phyloP scores from a whole-genome alignment of 2,888 invertebrate genomes.

The Hemaris fuciformis region DNA sequence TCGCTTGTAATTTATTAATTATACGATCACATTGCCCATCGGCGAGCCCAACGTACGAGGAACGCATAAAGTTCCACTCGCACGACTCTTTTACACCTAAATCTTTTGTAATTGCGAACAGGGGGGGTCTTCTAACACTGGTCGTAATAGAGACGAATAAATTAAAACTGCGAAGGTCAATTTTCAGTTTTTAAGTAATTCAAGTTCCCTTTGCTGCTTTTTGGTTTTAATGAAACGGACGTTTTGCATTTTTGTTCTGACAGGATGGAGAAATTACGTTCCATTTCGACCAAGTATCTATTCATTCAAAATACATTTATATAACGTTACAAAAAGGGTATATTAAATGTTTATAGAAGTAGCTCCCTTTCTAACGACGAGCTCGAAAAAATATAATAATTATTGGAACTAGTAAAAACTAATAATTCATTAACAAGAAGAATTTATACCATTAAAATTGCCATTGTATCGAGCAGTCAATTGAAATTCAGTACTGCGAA shows the following conservation, averaged over 20 bases:
- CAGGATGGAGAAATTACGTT: no score
- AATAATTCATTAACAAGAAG: no score
- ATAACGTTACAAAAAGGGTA: background rate
- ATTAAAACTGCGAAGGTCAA: conserved; percentile 66
- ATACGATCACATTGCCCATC: conserved; percentile 59
- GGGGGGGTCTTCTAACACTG: conserved; percentile 44
- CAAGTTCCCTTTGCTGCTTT: background rate
- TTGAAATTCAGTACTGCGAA: background rate
- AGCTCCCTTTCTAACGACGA: no score
- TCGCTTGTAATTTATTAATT: conserved; percentile 77
- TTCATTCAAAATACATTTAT: no score
- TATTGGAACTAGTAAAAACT: no score
- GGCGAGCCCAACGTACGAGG: conserved; percentile 54
- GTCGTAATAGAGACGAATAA: conserved; percentile 54
- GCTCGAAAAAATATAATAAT: no score
- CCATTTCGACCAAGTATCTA: no score
- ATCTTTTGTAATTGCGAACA: conserved; percentile 29
- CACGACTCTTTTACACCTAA: conserved; percentile 26
- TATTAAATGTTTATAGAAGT: no score
- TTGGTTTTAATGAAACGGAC: background rate
- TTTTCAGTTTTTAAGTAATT: conserved; percentile 31
- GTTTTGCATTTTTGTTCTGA: background rate
- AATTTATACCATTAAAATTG: background rate
- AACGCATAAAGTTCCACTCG: conserved; percentile 39
- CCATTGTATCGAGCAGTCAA: background rate